Base-by-base conservation (phyloP, 1,140 invertebrate genomes). In the Hirudo medicinalis region DNA sequence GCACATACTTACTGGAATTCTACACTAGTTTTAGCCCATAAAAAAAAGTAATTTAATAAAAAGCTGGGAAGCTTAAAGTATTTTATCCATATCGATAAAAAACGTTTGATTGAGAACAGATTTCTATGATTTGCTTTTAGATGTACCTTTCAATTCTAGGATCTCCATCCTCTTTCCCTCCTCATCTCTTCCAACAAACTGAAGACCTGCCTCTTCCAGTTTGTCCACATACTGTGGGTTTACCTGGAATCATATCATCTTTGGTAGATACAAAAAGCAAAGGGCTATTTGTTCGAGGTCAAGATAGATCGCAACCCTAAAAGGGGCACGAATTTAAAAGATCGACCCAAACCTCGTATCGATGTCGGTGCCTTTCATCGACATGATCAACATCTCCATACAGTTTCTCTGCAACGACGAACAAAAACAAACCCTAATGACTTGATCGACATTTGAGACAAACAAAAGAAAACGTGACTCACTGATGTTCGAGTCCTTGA, bases 311-410 rank as follows among this genome's bases (percentile, higher is more conserved):
- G n/a, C n/a, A n/a, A n/a, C n/a, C n/a, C n/a, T n/a, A n/a, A n/a
- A n/a, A n/a, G n/a, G n/a, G n/a, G n/a, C n/a, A n/a, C n/a, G n/a
- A n/a, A n/a, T n/a, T n/a, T n/a, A 60, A 60, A 60, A 22, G 15
- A 15, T 22, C 15, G 40, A 40, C 40, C 20, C 25, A 69, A 74
- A 84, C 83, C 79, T 86, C 86, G 76, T 86, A 88, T 53, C 96
- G 85, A 83, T 99, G 96, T 66, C 96, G 84, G 83, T 99, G 97
- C n/a, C 97, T 86, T 82, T 99, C 96, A 79, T 97, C 90, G 69
- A 99, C 88, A 54, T 79, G 82, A 43, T 89, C 87, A 71, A 87
- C 87, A 77, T 91, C 91, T 0, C 87, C 87, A 83, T 97, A 97
- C 15, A 97, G 81, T 82, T 88, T 86, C 76, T 86, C 89, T 91